Percentiles rank a stretch among this genome's conserved stretches.
These are phyloP conservation scores for Mellilla xanthometata DNA, from an alignment of 2,888 invertebrate genomes.

Conservation along the genomic window DNA sequence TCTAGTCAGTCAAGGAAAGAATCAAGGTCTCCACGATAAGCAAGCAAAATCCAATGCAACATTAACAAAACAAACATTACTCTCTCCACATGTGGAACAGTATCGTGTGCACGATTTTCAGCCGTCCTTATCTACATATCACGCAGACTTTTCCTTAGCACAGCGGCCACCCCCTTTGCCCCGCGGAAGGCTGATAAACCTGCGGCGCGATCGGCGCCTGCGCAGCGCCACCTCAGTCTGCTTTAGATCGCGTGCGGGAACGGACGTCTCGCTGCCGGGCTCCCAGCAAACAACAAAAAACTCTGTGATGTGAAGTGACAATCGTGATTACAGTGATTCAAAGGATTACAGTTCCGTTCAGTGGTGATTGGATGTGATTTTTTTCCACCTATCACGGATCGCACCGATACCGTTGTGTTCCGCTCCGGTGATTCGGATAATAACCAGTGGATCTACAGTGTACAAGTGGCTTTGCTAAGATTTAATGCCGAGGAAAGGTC, in stretches of 20 bases:
- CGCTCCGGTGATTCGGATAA: conserved; percentile 75
- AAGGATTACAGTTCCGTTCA: conserved; percentile 34
- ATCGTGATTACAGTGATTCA: conserved; percentile 31
- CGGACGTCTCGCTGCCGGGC: conserved; percentile 47
- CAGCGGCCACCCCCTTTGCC: conserved; percentile 54
- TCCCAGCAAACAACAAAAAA: conserved; percentile 29
- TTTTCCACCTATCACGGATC: conserved; percentile 48
- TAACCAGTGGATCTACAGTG: conserved; percentile 73
- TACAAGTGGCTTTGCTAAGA: conserved; percentile 71
- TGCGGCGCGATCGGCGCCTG: conserved; percentile 53
- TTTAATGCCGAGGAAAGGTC: conserved; percentile 73
- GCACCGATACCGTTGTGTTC: conserved; percentile 69
- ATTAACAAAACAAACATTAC: conserved; percentile 31
- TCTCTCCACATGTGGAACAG: conserved; percentile 14
- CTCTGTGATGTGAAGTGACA: conserved; percentile 51
- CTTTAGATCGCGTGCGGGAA: conserved; percentile 47
- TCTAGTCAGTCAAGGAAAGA: too few relatives aligned
- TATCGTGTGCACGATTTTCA: conserved; percentile 47
- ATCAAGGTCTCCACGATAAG: too few relatives aligned
- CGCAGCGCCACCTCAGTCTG: conserved; percentile 72
- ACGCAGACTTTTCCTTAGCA: conserved; percentile 68
- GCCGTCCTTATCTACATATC: conserved; percentile 60
- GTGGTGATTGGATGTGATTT: conserved; percentile 34
- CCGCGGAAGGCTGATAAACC: conserved; percentile 75
- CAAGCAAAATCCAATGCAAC: background rate